phyloP scores from a whole-genome alignment of 2,888 invertebrate genomes.

The Synergus umbraculus region DNA sequence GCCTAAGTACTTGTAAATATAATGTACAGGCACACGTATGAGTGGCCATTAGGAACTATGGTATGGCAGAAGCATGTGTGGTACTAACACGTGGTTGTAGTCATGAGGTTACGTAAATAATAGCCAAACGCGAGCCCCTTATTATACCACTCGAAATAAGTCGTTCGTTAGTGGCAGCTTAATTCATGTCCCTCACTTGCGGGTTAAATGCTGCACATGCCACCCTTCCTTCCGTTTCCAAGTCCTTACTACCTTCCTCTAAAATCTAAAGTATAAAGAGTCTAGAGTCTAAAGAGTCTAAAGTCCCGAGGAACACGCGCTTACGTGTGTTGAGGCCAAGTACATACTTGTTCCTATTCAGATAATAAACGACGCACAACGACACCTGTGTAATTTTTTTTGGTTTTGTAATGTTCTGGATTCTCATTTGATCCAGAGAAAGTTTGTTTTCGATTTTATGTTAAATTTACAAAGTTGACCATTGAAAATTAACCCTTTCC shows the following conservation, averaged over 20 bases:
- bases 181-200: constrained; percentile 53
- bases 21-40: constrained; percentile 55
- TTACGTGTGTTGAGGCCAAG: constrained; percentile 32
- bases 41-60: constrained; percentile 65
- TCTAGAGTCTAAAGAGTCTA: not conserved
- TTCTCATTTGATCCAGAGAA: not conserved
- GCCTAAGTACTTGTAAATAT: constrained; percentile 20
- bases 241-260: constrained; percentile 6
- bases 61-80: constrained; percentile 8
- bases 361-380: not conserved
- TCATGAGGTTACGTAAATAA: constrained; percentile 71
- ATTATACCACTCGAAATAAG: constrained; percentile 69
- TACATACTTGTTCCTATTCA: constrained; percentile 36
- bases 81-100: constrained; percentile 61
- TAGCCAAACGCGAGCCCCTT: constrained; percentile 68
- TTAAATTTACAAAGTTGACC: no score
- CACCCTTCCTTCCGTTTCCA: constrained; percentile 25
- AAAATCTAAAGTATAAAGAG: constrained; percentile 44
- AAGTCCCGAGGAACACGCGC: constrained; percentile 53
- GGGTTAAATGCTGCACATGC: constrained; percentile 16
- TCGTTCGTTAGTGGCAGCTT: constrained; percentile 68
- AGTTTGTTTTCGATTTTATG: not conserved
- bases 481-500: no score
- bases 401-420: not conserved
- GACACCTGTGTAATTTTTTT: constrained; percentile 33